Percentiles rank a stretch among this genome's conserved stretches.
These are phyloP conservation scores for Eurytoma adleriae DNA, from an alignment of 2,888 invertebrate genomes.

Conservation along the genomic window DNA sequence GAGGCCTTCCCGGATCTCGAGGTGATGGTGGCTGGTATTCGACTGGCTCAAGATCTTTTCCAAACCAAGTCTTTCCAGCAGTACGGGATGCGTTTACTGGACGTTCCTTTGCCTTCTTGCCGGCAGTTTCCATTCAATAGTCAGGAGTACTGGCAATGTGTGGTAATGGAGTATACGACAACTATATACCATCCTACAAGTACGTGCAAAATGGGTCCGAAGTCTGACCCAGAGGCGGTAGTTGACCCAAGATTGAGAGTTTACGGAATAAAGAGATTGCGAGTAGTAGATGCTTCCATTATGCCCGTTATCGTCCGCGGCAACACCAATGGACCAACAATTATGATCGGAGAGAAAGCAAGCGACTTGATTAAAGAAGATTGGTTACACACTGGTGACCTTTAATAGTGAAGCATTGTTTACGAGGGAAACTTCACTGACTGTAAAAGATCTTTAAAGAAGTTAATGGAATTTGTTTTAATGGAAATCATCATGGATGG, in stretches of 20 bases:
- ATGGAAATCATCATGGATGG: too few species aligned
- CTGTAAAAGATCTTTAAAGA: too few species aligned
- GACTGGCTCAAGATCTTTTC: constrained; percentile 80
- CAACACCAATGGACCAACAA: constrained; percentile 77
- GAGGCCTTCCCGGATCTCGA: constrained; percentile 81
- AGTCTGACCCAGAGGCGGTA: constrained; percentile 80
- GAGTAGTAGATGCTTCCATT: constrained; percentile 84
- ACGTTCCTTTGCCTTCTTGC: constrained; percentile 80
- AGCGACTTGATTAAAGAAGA: constrained; percentile 64
- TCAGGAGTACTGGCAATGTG: constrained; percentile 83
- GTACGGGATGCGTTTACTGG: constrained; percentile 79
- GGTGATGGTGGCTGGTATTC: constrained; percentile 80
- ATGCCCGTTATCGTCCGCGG: constrained; percentile 81
- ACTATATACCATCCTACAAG: constrained; percentile 85
- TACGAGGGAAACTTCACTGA: too few species aligned
- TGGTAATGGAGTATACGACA: constrained; percentile 81
- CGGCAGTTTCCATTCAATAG: constrained; percentile 78
- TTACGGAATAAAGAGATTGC: constrained; percentile 80
- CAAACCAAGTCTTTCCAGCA: constrained; percentile 79
- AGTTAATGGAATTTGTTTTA: too few species aligned
- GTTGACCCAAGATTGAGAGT: constrained; percentile 82
- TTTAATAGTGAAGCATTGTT: too few species aligned
- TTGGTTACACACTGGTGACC: constrained; percentile 7
- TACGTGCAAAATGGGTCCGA: constrained; percentile 85
- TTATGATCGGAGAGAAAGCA: constrained; percentile 79